Conservation (phyloP, 2,113 vertebrate genomes). For the Erythrolamprus reginae region DNA sequence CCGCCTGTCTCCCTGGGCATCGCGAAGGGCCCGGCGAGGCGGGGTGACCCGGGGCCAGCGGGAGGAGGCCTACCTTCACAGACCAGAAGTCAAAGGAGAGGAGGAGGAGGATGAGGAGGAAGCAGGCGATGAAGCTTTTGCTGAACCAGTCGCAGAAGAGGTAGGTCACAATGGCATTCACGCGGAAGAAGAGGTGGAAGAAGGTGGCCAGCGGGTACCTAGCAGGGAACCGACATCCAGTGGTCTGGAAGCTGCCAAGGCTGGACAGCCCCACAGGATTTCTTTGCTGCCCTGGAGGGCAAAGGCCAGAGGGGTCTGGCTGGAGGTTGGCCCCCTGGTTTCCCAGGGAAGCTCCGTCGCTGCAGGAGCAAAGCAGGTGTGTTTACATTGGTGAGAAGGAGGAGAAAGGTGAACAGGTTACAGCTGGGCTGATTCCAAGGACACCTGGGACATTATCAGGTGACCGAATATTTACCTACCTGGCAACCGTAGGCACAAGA, state of each 20-base stretch:
- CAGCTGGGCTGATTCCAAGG: background rate
- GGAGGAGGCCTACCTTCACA: conserved; percentile 79
- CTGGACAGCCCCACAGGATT: background rate
- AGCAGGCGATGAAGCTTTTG: conserved; percentile 83
- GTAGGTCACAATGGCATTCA: conserved; percentile 79
- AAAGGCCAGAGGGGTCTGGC: background rate
- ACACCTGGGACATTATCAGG: rapidly evolving
- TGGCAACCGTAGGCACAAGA: background rate
- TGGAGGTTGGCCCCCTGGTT: background rate
- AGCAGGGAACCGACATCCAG: conserved; percentile 33
- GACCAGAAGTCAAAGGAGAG: conserved; percentile 94
- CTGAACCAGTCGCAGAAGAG: conserved; percentile 84
- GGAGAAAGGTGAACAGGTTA: background rate
- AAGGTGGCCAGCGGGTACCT: conserved; percentile 88
- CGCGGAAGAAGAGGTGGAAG: conserved; percentile 89
- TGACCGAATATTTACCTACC: background rate
- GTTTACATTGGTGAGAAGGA: too few relatives aligned
- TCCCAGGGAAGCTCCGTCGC: background rate
- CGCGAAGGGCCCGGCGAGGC: background rate
- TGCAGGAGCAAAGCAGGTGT: background rate
- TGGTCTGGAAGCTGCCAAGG: background rate
- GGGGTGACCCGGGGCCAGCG: background rate
- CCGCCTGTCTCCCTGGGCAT: background rate
- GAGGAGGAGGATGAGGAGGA: conserved; percentile 84
- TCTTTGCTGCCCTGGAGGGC: background rate